Evolutionary conservation across 2,797 vertebrate genomes (phyloP).

Genomic region (Ctenopoma multispine): DNA sequence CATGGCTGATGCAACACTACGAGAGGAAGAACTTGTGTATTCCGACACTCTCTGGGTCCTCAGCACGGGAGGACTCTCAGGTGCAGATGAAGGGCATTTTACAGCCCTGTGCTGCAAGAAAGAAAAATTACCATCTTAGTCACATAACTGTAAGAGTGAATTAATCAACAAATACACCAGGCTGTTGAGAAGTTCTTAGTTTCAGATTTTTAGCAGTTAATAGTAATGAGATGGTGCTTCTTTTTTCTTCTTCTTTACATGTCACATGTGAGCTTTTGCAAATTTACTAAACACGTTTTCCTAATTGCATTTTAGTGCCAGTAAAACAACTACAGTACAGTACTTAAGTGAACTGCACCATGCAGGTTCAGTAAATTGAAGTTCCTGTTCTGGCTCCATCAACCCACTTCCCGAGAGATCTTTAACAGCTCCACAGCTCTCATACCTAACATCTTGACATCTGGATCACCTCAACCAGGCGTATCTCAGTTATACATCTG

Average conservation of each 20-base stretch:
- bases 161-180: slow-evolving; percentile 35
- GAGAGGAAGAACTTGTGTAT: slow-evolving; percentile 68
- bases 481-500: slow-evolving; percentile 52
- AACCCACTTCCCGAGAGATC: slow-evolving; percentile 31
- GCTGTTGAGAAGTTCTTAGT: not conserved
- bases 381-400: slow-evolving; percentile 10
- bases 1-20: slow-evolving; percentile 85
- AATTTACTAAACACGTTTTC: not conserved
- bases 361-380: slow-evolving; percentile 6
- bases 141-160: slow-evolving; percentile 11
- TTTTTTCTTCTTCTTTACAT: not conserved
- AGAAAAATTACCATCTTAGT: slow-evolving; percentile 36
- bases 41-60: slow-evolving; percentile 74
- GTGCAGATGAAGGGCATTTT: slow-evolving; percentile 83
- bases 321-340: not conserved
- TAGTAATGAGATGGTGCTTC: not conserved
- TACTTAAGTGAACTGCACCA: not conserved
- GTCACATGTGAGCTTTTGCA: not conserved
- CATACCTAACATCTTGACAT: slow-evolving; percentile 24
- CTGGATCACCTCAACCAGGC: slow-evolving; percentile 41
- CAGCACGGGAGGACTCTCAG: slow-evolving; percentile 79
- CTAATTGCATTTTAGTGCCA: not conserved
- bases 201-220: not conserved
- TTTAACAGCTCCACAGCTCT: slow-evolving; percentile 26
- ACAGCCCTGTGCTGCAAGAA: slow-evolving; percentile 81